phyloP scores from a whole-genome alignment of 2,888 invertebrate species.

The Leptogaster cylindrica region DNA sequence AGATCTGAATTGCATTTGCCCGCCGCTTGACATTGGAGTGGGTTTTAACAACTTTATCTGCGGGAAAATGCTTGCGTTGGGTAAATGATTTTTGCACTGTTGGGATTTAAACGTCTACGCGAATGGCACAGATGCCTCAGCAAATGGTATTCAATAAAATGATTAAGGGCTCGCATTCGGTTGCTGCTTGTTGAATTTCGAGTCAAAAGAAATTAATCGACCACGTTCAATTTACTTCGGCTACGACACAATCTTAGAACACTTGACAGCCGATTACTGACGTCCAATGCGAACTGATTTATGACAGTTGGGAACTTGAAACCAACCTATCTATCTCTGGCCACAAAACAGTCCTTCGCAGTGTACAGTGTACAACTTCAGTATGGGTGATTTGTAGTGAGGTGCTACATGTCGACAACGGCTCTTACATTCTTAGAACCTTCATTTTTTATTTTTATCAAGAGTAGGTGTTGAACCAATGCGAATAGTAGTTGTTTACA shows the following conservation, averaged over 20 bases:
- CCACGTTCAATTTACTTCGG: background rate
- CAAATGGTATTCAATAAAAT: slow-evolving; percentile 11
- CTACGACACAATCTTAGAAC: background rate
- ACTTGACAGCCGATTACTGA: slow-evolving; percentile 23
- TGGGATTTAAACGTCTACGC: background rate
- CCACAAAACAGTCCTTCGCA: too few species aligned
- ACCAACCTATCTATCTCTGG: slow-evolving; percentile 6
- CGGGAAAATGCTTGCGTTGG: slow-evolving; percentile 30
- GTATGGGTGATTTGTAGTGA: too few species aligned
- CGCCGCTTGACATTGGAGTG: slow-evolving; percentile 30
- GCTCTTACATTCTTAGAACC: too few species aligned
- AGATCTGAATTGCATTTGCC: slow-evolving; percentile 32
- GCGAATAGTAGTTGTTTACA: too few species aligned
- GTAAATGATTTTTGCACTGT: slow-evolving; percentile 28
- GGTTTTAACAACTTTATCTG: slow-evolving; percentile 30
- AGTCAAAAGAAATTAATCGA: slow-evolving; percentile 32
- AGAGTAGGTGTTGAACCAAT: too few species aligned
- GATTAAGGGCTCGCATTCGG: slow-evolving; percentile 11
- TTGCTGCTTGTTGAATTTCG: background rate
- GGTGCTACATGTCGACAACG: too few species aligned
- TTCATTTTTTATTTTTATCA: too few species aligned
- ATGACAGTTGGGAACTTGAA: slow-evolving; percentile 1
- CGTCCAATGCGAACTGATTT: slow-evolving; percentile 14
- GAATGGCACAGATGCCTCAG: slow-evolving; percentile 14
- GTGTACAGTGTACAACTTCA: too few species aligned